phyloP scores from a whole-genome alignment of 2,888 invertebrate species.

The Zonitis immaculata region DNA sequence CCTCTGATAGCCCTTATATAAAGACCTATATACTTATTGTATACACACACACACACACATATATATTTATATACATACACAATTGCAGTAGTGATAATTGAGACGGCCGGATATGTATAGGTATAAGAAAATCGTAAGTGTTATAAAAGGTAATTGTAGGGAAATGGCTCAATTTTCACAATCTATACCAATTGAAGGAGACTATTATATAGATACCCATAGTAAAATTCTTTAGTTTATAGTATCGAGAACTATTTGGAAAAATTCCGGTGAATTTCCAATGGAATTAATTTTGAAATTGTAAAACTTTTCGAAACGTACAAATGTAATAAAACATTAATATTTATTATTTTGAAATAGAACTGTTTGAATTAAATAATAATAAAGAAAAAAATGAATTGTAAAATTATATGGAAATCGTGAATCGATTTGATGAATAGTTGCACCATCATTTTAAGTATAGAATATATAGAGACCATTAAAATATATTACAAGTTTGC shows the following conservation, averaged over 20 bases:
- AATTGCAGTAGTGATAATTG: slow-evolving; percentile 36
- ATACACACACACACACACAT: background rate
- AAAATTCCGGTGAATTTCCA: background rate
- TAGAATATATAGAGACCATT: background rate
- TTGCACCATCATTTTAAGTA: background rate
- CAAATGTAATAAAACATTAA: no score
- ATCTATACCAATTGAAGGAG: background rate
- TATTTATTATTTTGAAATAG: background rate
- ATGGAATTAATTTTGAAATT: no score
- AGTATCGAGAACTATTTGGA: background rate
- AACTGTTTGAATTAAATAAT: background rate
- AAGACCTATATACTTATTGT: background rate
- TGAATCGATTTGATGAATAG: background rate
- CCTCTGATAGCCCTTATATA: background rate
- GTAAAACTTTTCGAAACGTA: no score
- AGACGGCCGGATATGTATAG: slow-evolving; percentile 31
- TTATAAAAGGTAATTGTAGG: slow-evolving; percentile 11
- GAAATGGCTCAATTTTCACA: slow-evolving; percentile 1
- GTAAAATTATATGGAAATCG: background rate
- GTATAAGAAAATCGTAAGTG: slow-evolving; percentile 23
- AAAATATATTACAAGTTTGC: background rate
- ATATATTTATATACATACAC: background rate
- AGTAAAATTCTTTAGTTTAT: no score
- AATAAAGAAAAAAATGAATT: background rate
- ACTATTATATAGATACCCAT: background rate